Evolutionary conservation across 2,888 invertebrate genomes (phyloP).

Genomic region (Busseola fusca): DNA sequence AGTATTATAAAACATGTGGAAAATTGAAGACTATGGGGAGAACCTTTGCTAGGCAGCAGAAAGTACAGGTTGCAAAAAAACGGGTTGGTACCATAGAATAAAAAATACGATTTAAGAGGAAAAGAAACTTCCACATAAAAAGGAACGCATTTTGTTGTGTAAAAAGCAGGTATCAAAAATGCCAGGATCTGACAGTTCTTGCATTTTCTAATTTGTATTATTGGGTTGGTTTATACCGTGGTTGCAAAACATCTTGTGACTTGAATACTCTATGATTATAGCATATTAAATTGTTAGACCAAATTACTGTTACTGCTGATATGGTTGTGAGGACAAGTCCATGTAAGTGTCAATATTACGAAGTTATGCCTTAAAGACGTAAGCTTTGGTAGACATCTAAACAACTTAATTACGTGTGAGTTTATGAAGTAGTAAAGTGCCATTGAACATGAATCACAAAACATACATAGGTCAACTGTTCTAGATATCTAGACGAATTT

Average conservation of each 20-base stretch:
- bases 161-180: not conserved
- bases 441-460: not conserved
- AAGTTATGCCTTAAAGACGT: too few relatives aligned
- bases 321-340: not conserved
- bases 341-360: not conserved
- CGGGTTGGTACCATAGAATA: not conserved
- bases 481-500: not conserved
- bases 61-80: not conserved
- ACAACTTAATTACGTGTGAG: too few relatives aligned
- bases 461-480: not conserved
- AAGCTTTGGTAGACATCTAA: not conserved
- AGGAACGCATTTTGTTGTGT: not conserved
- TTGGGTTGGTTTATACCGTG: not conserved
- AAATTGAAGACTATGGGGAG: not conserved
- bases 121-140: too few relatives aligned
- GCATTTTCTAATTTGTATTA: not conserved
- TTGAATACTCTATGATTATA: not conserved
- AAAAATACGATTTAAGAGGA: not conserved
- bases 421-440: not conserved
- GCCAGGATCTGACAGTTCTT: not conserved
- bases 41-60: not conserved
- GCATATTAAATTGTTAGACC: not conserved
- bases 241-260: not conserved
- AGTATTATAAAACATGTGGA: not conserved
- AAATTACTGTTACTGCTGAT: not conserved